Conservation (phyloP, 2,797 vertebrate genomes). For the Threskiornis aethiopicus region DNA sequence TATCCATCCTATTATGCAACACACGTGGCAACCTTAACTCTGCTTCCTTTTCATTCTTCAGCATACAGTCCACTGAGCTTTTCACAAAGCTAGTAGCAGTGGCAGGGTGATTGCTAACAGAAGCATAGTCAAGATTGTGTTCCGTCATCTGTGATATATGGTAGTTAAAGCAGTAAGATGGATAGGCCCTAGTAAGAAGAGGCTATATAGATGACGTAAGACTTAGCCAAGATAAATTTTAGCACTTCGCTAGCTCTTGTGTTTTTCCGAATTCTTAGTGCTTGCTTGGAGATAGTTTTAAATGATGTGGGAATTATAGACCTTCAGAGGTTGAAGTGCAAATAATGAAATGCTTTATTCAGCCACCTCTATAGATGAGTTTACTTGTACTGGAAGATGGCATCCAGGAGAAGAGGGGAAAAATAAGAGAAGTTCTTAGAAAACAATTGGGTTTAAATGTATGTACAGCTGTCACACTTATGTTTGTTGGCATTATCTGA, state of each 20-base stretch:
- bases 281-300: background rate
- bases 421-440: background rate
- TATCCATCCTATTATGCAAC: background rate
- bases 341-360: background rate
- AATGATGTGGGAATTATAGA: background rate
- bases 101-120: background rate
- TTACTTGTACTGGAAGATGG: background rate
- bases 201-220: background rate
- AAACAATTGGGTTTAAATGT: background rate
- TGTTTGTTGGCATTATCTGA: background rate
- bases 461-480: accelerated
- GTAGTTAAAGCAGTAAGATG: background rate
- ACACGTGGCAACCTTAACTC: background rate
- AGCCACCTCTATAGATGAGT: background rate
- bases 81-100: too few species aligned
- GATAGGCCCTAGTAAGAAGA: background rate
- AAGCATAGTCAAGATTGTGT: accelerated
- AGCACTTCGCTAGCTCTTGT: background rate
- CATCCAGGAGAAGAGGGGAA: background rate
- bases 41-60: background rate
- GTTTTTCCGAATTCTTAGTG: background rate
- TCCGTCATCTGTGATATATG: accelerated
- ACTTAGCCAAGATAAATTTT: background rate
- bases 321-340: background rate
- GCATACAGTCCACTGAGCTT: background rate